Evolutionary conservation across 92 coral and sea anemone genomes (phyloP).

Genomic region (Paragorgia papillata): DNA sequence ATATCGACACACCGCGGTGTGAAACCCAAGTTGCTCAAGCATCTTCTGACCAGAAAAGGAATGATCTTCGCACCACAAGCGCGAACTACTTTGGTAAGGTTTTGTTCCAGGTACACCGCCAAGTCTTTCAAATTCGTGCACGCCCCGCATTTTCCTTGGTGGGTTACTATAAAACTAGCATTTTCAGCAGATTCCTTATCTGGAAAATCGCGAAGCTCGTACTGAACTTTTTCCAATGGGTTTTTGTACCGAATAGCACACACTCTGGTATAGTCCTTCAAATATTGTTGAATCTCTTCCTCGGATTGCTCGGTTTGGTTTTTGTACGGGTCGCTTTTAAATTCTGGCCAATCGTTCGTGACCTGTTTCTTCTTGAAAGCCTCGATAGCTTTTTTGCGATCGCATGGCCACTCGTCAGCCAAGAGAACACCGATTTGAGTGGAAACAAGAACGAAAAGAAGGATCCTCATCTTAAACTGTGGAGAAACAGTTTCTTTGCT

Average conservation of each 20-base stretch:
- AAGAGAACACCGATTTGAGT: conserved; percentile 1
- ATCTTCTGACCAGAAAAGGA: conserved; percentile 7
- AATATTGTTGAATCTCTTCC: conserved; percentile 7
- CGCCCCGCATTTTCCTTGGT: conserved; percentile 36
- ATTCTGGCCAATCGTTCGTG: conserved; percentile 12
- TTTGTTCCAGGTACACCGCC: conserved; percentile 29
- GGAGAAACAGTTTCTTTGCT: too few relatives aligned
- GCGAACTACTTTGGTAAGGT: conserved; percentile 18
- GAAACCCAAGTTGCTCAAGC: conserved; percentile 12
- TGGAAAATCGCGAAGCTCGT: conserved; percentile 37
- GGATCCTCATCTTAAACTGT: not conserved
- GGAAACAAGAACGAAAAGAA: not conserved
- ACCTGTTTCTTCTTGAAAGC: conserved; percentile 27
- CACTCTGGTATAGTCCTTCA: conserved; percentile 25
- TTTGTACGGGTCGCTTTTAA: conserved; percentile 23
- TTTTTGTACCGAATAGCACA: conserved; percentile 8
- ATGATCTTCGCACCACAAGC: conserved; percentile 8
- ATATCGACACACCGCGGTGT: conserved; percentile 20
- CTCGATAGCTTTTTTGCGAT: conserved; percentile 37
- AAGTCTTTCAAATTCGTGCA: conserved; percentile 24
- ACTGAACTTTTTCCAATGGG: not conserved
- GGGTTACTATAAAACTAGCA: conserved; percentile 1
- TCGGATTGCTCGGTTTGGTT: conserved; percentile 24
- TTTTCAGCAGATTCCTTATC: not conserved
- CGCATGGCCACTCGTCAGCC: conserved; percentile 37